Evolutionary conservation across 2,888 invertebrate species (phyloP).

Genomic region (Athrips mouffetella): DNA sequence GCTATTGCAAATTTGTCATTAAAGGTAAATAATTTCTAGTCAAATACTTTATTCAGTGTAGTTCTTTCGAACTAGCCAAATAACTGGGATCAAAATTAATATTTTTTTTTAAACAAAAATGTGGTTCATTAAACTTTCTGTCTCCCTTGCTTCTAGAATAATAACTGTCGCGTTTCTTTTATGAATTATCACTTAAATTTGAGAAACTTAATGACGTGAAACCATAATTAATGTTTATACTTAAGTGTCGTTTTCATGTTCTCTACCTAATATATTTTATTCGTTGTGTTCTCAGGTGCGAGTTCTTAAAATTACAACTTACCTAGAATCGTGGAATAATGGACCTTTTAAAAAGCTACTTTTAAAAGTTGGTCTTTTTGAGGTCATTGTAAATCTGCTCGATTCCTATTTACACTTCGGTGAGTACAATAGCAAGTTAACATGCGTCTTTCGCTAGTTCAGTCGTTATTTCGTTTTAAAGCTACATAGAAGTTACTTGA

Average conservation of each 20-base stretch:
- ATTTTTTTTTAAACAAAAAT: neutral
- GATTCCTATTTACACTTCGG: too few relatives aligned
- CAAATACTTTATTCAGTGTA: neutral
- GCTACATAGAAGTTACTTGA: too few relatives aligned
- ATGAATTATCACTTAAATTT: neutral
- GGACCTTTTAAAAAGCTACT: too few relatives aligned
- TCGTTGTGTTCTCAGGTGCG: neutral
- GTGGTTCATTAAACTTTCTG: slow-evolving; percentile 6
- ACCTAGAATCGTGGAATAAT: neutral
- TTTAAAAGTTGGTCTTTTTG: too few relatives aligned
- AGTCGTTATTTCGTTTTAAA: too few relatives aligned
- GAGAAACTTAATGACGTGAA: neutral
- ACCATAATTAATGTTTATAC: neutral
- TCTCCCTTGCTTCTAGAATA: neutral
- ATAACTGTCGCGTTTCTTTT: neutral
- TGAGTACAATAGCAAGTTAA: too few relatives aligned
- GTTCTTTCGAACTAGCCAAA: neutral
- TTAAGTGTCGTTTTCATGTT: neutral
- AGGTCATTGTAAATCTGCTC: too few relatives aligned
- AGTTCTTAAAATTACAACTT: neutral
- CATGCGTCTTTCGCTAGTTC: too few relatives aligned
- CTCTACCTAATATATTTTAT: neutral
- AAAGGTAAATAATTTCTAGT: neutral
- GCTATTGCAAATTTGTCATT: slow-evolving; percentile 5
- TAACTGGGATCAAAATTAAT: slow-evolving; percentile 7